Percentiles rank a stretch among this genome's conserved stretches.
These are phyloP conservation scores for Dinoponera quadriceps DNA, from an alignment of 1,140 invertebrate genomes.

Conservation along the genomic window DNA sequence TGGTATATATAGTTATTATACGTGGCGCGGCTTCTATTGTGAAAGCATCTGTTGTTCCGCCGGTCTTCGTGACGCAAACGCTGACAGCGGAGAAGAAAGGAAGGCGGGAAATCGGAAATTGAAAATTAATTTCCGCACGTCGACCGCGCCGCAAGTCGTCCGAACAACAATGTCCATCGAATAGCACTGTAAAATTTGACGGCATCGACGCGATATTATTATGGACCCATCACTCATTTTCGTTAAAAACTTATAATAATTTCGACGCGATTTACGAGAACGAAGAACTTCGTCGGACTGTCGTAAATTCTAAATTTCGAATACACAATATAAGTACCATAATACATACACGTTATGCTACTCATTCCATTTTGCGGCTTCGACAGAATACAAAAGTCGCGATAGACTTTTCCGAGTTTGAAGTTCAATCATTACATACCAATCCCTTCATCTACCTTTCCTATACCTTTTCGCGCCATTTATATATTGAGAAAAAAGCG, in stretches of 20 bases:
- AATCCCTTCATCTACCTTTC: not conserved
- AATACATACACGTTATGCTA: too few species aligned
- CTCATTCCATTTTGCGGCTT: too few species aligned
- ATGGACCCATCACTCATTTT: not conserved
- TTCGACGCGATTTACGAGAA: not conserved
- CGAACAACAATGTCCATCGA: not conserved
- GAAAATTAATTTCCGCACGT: slow-evolving; percentile 68
- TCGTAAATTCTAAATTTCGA: too few species aligned
- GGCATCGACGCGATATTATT: not conserved
- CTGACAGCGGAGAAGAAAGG: slow-evolving; percentile 9
- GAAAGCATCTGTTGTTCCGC: slow-evolving; percentile 73
- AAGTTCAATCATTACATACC: not conserved
- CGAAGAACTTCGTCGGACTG: too few species aligned
- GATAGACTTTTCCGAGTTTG: not conserved
- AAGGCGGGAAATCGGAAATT: slow-evolving; percentile 74
- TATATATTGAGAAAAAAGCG: too few species aligned
- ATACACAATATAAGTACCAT: too few species aligned
- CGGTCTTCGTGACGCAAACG: slow-evolving; percentile 15
- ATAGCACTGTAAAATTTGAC: not conserved
- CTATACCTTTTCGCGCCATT: not conserved
- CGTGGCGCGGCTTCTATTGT: slow-evolving; percentile 68
- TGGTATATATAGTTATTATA: slow-evolving; percentile 54
- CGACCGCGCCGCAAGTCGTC: not conserved
- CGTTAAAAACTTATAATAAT: too few species aligned
- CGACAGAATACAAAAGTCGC: not conserved